Evolutionary conservation across 2,888 invertebrate species (phyloP).

Genomic region (Apodemia zela): DNA sequence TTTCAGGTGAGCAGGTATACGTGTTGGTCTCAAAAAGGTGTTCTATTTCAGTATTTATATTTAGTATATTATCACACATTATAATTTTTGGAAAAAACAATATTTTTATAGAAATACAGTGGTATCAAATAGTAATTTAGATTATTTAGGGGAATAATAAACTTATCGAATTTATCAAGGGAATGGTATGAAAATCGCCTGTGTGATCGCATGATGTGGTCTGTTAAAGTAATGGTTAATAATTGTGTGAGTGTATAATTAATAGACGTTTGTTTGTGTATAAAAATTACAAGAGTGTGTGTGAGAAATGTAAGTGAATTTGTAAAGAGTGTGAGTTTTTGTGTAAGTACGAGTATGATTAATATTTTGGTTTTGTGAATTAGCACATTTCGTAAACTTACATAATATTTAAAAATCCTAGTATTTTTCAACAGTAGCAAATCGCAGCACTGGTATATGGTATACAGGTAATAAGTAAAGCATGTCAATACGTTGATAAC

Average conservation of each 20-base stretch:
- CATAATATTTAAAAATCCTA: background rate
- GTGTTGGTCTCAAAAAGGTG: conserved; percentile 14
- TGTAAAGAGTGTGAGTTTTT: background rate
- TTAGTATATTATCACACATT: background rate
- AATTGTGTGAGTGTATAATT: too few species aligned
- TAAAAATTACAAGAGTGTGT: background rate
- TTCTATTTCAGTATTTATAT: background rate
- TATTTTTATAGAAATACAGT: background rate
- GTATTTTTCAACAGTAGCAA: background rate
- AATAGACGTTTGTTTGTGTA: background rate
- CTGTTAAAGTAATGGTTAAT: too few species aligned
- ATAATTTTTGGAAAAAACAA: background rate
- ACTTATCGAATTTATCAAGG: too few species aligned
- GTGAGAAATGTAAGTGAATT: background rate
- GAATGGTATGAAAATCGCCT: too few species aligned
- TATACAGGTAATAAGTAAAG: conserved; percentile 1
- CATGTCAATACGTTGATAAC: background rate
- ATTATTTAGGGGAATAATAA: too few species aligned
- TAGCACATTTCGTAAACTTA: background rate
- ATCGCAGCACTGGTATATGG: background rate
- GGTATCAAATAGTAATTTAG: too few species aligned
- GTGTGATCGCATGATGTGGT: too few species aligned
- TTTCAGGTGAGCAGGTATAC: background rate
- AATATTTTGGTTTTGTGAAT: background rate
- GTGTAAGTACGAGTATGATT: background rate